phyloP scores from a whole-genome alignment of 2,888 invertebrate genomes.

The Aphidius colemani region DNA sequence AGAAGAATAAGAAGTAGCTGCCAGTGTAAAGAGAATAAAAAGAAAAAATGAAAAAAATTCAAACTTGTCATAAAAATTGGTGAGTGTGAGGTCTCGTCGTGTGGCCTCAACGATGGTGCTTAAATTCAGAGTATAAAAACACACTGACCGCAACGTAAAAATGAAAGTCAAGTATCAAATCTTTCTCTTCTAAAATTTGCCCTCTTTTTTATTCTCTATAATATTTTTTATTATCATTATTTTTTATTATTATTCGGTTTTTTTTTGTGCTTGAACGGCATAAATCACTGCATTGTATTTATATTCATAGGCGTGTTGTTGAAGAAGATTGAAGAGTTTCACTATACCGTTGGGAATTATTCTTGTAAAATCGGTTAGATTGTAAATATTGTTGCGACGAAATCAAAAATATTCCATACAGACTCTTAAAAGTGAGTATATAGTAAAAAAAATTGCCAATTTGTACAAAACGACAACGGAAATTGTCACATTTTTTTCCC shows the following conservation, averaged over 20 bases:
- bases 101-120: slow-evolving; percentile 46
- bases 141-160: slow-evolving; percentile 55
- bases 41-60: slow-evolving; percentile 7
- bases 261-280: slow-evolving; percentile 39
- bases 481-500: too few species aligned
- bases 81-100: slow-evolving; percentile 31
- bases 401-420: slow-evolving; percentile 18
- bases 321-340: slow-evolving; percentile 54
- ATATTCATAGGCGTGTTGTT: slow-evolving; percentile 53
- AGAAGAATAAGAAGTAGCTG: slow-evolving; percentile 11
- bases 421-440: not conserved
- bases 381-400: slow-evolving; percentile 52
- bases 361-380: slow-evolving; percentile 53
- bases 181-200: slow-evolving; percentile 23
- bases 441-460: too few species aligned
- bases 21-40: slow-evolving; percentile 3
- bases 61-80: slow-evolving; percentile 47
- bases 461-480: too few species aligned
- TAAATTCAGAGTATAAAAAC: slow-evolving; percentile 52
- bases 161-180: slow-evolving; percentile 34
- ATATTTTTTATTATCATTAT: too few species aligned
- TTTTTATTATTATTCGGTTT: slow-evolving; percentile 14
- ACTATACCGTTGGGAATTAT: slow-evolving; percentile 44
- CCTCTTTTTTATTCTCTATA: not conserved
- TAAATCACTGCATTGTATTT: slow-evolving; percentile 55